Base-by-base conservation (phyloP, 2,888 invertebrate species). In the Dexiosoma caninum region DNA sequence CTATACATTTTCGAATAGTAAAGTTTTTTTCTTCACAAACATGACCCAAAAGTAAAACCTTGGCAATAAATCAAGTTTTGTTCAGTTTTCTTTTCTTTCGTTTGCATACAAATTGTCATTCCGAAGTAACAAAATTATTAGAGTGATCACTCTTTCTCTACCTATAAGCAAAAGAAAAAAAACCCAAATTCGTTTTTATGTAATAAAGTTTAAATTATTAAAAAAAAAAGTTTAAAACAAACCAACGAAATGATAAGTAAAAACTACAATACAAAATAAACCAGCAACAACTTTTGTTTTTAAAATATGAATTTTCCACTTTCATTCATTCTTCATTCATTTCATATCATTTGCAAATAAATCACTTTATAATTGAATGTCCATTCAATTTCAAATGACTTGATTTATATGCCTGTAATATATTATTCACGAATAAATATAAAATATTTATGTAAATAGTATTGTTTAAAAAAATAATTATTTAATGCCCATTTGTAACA, bases 321-420 rank as follows among this genome's bases (percentile, higher is more conserved):
- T 59, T 37, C 27, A 7, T 27, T 44, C 27, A 16, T 21, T 27
- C 10, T 27, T 27, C 8, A 64, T 30, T 74, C n/a, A n/a, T n/a
- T n/a, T n/a, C n/a, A n/a, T 55, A 66, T 57, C 55, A 57, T 55
- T 74, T 35, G 55, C 44, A 46, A 55, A 74, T 74, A 57, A 66
- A 66, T 62, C 53, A 66, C 27, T 74, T 66, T 66, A 30, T 49
- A 75, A 67, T 75, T 59, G 32, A 75, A 59, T 67, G 49, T 21
- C 66, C 66, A 75, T 59, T 66, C 66, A 75, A 66, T 40, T 32
- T 42, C n/a, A 16, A 75, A 40, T 8, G 40, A 23, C 9, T 49
- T 59, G 51, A 51, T 40, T 59, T 75, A 21, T 51, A 8, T 57
- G 10, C 32, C 23, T 49, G 27, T 49, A 12, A 55, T 62, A 42